Conservation (phyloP, 2,113 vertebrate species). For the Nicator chloris region DNA sequence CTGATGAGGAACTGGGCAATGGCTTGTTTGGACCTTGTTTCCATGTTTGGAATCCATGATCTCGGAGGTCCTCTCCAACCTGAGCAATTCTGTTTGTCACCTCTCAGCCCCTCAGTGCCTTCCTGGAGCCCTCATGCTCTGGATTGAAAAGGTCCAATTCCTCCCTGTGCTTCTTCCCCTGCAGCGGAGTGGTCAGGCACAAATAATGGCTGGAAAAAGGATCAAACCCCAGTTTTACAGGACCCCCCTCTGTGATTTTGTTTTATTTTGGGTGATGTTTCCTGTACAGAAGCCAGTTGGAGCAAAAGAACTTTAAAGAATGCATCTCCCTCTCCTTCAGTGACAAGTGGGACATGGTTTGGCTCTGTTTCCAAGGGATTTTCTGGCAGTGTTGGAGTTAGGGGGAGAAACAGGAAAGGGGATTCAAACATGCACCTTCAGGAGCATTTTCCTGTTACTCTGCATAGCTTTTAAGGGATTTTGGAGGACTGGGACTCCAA, state of each 20-base stretch:
- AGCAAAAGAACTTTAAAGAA: not conserved
- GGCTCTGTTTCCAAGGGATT: not conserved
- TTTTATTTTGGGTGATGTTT: not conserved
- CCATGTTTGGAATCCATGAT: not conserved
- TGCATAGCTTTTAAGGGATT: not conserved
- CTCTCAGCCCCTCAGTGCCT: not conserved
- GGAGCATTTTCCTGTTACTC: not conserved
- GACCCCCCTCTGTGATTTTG: not conserved
- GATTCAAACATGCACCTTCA: not conserved
- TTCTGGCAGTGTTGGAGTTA: not conserved
- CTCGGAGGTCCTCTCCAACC: not conserved
- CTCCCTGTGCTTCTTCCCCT: not conserved
- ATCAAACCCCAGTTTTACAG: not conserved
- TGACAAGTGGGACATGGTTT: not conserved
- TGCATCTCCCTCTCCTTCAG: not conserved
- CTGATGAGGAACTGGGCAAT: not conserved
- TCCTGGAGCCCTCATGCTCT: fast-evolving
- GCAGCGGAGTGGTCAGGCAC: not conserved
- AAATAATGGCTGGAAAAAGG: not conserved
- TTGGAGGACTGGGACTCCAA: not conserved
- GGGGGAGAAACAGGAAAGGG: not conserved
- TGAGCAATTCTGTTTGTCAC: not conserved
- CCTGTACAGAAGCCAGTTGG: not conserved
- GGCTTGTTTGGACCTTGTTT: not conserved
- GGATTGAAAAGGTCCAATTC: not conserved